phyloP scores from a whole-genome alignment of 2,113 vertebrate species.

The Paratilapia polleni region DNA sequence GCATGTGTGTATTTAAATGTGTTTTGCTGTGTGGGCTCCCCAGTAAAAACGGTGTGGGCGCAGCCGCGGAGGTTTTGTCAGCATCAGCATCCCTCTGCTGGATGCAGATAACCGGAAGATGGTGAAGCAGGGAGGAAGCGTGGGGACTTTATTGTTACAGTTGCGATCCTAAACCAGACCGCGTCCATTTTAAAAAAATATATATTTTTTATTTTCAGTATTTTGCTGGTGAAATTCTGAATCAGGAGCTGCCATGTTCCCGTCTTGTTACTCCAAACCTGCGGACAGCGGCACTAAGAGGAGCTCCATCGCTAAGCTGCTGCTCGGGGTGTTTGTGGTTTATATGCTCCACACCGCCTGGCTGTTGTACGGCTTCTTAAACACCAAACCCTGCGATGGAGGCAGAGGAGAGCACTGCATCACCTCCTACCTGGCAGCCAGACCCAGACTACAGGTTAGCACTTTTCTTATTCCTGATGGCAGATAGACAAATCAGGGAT shows the following conservation, averaged over 20 bases:
- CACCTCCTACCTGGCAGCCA: slow-evolving; percentile 86
- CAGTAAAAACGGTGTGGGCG: background rate
- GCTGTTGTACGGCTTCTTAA: slow-evolving; percentile 94
- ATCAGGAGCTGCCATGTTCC: slow-evolving; percentile 66
- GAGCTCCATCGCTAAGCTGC: slow-evolving; percentile 88
- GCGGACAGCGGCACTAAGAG: slow-evolving; percentile 62
- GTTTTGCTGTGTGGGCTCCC: background rate
- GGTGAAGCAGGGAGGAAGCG: slow-evolving; percentile 42
- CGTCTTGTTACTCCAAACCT: slow-evolving; percentile 74
- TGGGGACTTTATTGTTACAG: slow-evolving; percentile 1
- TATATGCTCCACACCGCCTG: slow-evolving; percentile 94
- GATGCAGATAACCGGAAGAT: slow-evolving; percentile 65
- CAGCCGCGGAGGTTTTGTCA: background rate
- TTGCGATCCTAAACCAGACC: background rate
- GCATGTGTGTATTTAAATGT: background rate
- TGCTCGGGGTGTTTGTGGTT: slow-evolving; percentile 91
- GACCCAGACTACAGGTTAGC: slow-evolving; percentile 90
- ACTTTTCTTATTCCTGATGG: background rate
- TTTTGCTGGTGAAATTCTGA: background rate
- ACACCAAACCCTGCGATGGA: slow-evolving; percentile 88
- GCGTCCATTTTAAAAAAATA: rapidly evolving
- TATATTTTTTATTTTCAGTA: background rate
- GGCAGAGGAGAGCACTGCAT: slow-evolving; percentile 82
- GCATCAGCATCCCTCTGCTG: slow-evolving; percentile 51
- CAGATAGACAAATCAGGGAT: background rate